Base-by-base conservation (phyloP, 2,113 vertebrate genomes). In the Chamaetylas fuelleborni region DNA sequence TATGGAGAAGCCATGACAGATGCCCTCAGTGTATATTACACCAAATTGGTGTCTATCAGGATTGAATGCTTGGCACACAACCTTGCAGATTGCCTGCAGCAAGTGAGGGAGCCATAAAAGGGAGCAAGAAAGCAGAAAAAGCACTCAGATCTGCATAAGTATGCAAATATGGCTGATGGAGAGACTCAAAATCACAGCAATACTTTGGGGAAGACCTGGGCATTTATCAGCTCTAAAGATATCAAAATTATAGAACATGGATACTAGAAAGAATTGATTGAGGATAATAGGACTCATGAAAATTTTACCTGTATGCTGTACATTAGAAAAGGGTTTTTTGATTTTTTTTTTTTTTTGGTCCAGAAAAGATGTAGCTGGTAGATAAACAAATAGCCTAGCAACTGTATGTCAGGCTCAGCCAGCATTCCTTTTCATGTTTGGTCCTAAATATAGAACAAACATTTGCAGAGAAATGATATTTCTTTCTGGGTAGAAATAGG, bases 21-120 rank as follows among this genome's bases (percentile, higher is more conserved):
- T 85, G 45, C 57, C 58, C 72, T 95, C 72, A 66, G 90, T 86
- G 54, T 89, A 22, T 82, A 93, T 86, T 83, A 74, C n/a, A 51
- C 48, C 65, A 96, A 95, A 95, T 28, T 92, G 61, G 24, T 70
- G 15, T 79, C 83, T 89, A 66, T 92, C 61, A 84, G 25, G 60
- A 79, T 51, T 19, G 76, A 89, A 47, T 74, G 54, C 22, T 80
- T 95, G 70, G 82, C 88, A 65, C 34, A 72, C 62, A 87, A 40
- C 24, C 38, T 28, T 64, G 47, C 36, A 51, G 47, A 71, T 71
- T 94, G 43, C 81, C 57, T 79, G 42, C 62, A 79, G 62, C 20
- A 54, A 62, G 81, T 57, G 9, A 74, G 53, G 42, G 84, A 85
- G 34, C 6, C 47, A 18, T 73, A 67, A 96, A 93, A 28, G 43